A percentile compares a stretch with the other conserved stretches of the same genome.
phyloP scores from a whole-genome alignment of 2,797 vertebrate species.

The Intellagama lesueurii region DNA sequence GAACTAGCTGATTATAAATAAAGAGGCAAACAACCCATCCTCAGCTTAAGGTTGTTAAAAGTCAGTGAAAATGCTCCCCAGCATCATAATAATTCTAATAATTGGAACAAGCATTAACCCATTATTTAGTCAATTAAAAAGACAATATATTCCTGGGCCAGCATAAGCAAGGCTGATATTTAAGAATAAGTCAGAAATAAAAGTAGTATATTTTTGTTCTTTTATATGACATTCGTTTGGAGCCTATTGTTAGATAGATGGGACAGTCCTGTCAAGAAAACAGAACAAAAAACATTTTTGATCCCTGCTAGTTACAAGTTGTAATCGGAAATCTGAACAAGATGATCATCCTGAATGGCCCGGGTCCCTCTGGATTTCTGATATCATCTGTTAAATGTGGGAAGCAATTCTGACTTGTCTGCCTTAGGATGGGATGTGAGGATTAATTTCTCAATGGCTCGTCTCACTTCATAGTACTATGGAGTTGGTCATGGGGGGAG shows the following conservation, averaged over 20 bases:
- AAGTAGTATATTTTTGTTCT: not conserved
- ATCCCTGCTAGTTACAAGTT: not conserved
- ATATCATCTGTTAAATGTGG: conserved; percentile 2
- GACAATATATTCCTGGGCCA: not conserved
- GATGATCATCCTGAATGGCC: not conserved
- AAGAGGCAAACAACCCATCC: too few species aligned
- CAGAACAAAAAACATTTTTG: conserved; percentile 1
- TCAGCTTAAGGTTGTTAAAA: too few species aligned
- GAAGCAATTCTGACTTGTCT: conserved; percentile 5
- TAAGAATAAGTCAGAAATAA: not conserved
- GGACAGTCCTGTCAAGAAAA: not conserved
- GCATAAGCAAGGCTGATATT: not conserved
- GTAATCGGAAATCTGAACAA: not conserved
- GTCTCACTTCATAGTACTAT: not conserved
- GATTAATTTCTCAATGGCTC: not conserved
- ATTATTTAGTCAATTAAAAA: not conserved
- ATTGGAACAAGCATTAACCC: not conserved
- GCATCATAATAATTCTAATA: too few species aligned
- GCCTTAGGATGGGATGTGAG: not conserved
- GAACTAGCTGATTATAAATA: too few species aligned
- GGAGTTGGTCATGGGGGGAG: not conserved
- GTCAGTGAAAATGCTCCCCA: too few species aligned
- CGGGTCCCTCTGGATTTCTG: not conserved
- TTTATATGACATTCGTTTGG: not conserved
- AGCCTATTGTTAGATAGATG: not conserved